Evolutionary conservation across 2,888 invertebrate species (phyloP).

Genomic region (Drosophila longiperda): DNA sequence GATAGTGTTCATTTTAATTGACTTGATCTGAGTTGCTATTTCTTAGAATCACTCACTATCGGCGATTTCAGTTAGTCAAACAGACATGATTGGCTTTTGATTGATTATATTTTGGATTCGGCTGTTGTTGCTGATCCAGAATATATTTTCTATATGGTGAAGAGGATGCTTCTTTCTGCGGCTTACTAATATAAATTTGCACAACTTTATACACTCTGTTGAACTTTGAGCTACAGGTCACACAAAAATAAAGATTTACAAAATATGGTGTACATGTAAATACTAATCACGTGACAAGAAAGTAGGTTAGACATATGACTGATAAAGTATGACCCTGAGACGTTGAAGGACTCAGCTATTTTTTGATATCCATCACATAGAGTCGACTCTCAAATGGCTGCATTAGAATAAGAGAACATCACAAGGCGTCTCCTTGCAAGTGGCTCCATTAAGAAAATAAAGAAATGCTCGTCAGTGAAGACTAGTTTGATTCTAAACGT

Average conservation of each 20-base stretch:
- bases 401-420: too few species aligned
- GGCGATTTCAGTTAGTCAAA: not conserved
- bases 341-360: too few species aligned
- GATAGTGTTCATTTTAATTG: not conserved
- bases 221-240: not conserved
- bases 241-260: constrained; percentile 14
- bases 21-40: not conserved
- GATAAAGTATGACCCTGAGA: too few species aligned
- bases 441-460: too few species aligned
- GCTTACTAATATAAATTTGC: not conserved
- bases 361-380: too few species aligned
- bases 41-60: not conserved
- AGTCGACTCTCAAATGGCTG: too few species aligned
- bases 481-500: too few species aligned
- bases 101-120: too few species aligned
- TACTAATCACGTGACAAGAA: constrained; percentile 57
- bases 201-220: not conserved
- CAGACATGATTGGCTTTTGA: not conserved
- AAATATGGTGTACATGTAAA: constrained; percentile 38
- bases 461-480: too few species aligned
- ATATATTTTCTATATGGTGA: not conserved
- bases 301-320: not conserved
- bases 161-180: not conserved
- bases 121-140: not conserved
- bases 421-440: too few species aligned